phyloP scores from a whole-genome alignment of 2,113 vertebrate species.

The Aplodontia rufa region DNA sequence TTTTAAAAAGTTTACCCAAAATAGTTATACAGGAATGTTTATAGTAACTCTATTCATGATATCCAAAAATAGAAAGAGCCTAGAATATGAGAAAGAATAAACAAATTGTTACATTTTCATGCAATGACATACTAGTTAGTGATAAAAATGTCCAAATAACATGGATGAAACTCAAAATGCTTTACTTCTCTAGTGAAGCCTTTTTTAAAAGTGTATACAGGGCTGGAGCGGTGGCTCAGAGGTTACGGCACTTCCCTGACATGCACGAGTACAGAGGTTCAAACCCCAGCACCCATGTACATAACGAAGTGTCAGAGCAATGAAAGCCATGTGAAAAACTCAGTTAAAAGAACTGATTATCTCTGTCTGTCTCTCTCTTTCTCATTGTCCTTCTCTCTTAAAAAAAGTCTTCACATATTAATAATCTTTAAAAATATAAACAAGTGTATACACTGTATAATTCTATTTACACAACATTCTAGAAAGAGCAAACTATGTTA shows the following conservation, averaged over 20 bases:
- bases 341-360: too few species aligned
- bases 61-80: neutral
- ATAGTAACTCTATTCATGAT: too few species aligned
- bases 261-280: too few species aligned
- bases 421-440: too few species aligned
- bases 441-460: neutral
- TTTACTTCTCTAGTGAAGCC: neutral
- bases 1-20: neutral
- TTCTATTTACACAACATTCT: neutral
- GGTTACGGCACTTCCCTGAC: too few species aligned
- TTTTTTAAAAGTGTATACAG: conserved; percentile 1
- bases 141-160: neutral
- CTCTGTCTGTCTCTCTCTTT: too few species aligned
- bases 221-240: too few species aligned
- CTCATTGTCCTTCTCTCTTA: too few species aligned
- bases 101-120: neutral
- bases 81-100: neutral
- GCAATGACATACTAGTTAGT: neutral
- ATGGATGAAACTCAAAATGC: neutral
- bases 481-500: neutral
- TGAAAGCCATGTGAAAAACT: too few species aligned
- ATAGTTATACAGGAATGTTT: neutral
- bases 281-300: too few species aligned
- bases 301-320: too few species aligned
- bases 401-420: too few species aligned